These are phyloP conservation scores for Pachyrhynchus sulphureomaculatus DNA, from an alignment of 1,140 invertebrate species.

Conservation along the genomic window DNA sequence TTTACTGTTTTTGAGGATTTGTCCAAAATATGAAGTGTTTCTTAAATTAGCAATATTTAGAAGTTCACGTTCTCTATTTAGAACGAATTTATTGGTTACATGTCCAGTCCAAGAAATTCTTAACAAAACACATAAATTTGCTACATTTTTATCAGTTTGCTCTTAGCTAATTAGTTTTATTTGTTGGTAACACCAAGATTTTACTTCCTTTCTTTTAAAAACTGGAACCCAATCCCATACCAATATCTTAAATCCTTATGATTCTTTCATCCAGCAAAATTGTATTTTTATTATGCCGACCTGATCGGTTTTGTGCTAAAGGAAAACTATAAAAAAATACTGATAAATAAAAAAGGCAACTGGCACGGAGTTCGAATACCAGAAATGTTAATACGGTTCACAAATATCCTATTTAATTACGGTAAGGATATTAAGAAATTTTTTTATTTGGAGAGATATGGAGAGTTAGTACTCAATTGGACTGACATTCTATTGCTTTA, in stretches of 20 bases:
- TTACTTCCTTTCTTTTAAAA: too few relatives aligned
- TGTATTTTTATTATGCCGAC: background rate
- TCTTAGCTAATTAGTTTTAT: too few relatives aligned
- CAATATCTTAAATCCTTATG: background rate
- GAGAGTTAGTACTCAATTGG: background rate
- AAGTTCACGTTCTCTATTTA: too few relatives aligned
- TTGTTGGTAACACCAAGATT: too few relatives aligned
- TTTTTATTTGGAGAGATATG: constrained; percentile 26
- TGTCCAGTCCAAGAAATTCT: too few relatives aligned
- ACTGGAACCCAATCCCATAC: background rate
- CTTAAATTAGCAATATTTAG: too few relatives aligned
- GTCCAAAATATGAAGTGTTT: too few relatives aligned
- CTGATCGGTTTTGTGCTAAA: constrained; percentile 12
- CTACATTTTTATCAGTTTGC: too few relatives aligned
- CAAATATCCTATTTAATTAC: constrained; percentile 44
- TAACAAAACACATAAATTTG: too few relatives aligned
- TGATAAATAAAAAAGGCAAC: constrained; percentile 19
- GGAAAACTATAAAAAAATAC: constrained; percentile 22
- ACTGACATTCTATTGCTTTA: background rate
- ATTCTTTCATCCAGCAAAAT: background rate
- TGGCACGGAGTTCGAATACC: constrained; percentile 7
- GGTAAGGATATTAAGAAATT: constrained; percentile 19
- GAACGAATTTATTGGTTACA: too few relatives aligned
- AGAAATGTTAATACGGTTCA: constrained; percentile 31
- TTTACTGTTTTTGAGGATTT: too few relatives aligned